Evolutionary conservation across 2,888 invertebrate species (phyloP).

Genomic region (Dryomyza anilis): DNA sequence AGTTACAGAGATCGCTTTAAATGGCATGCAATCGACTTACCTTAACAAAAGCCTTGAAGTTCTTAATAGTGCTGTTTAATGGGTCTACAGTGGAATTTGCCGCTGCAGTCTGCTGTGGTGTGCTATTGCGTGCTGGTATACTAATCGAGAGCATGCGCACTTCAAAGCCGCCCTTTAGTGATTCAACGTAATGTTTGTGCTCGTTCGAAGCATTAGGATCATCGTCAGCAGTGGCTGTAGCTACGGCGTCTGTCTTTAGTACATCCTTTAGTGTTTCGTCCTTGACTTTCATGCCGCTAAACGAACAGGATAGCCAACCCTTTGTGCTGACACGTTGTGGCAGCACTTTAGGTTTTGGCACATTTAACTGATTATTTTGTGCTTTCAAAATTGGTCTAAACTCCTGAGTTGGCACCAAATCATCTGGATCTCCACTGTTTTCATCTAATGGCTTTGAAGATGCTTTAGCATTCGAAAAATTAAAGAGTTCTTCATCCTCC

Average conservation of each 20-base stretch:
- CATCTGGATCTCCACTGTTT: conserved; percentile 33
- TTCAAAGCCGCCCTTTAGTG: conserved; percentile 48
- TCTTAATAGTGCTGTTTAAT: conserved; percentile 37
- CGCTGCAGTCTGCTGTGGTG: too few relatives aligned
- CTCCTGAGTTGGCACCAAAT: conserved; percentile 38
- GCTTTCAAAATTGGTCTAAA: conserved; percentile 29
- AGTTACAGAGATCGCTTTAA: background rate
- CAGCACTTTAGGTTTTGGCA: conserved; percentile 40
- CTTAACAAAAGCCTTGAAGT: conserved; percentile 58
- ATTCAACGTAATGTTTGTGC: too few relatives aligned
- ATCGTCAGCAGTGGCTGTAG: conserved; percentile 27
- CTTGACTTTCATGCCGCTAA: conserved; percentile 42
- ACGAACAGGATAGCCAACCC: conserved; percentile 53
- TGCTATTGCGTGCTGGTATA: conserved; percentile 35
- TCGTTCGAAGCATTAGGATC: conserved; percentile 26
- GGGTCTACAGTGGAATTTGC: conserved; percentile 17
- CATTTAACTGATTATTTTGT: conserved; percentile 30
- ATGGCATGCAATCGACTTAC: conserved; percentile 38
- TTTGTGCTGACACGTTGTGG: conserved; percentile 41
- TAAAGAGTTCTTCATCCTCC: conserved; percentile 42
- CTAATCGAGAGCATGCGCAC: conserved; percentile 45
- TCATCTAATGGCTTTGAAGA: too few relatives aligned
- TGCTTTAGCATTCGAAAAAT: conserved; percentile 34
- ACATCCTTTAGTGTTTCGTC: conserved; percentile 29
- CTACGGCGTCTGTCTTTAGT: conserved; percentile 18